Percentiles rank a stretch among this genome's conserved stretches.
These are phyloP conservation scores for Candidula unifasciata DNA, from an alignment of 2,888 invertebrate species.

Conservation along the genomic window DNA sequence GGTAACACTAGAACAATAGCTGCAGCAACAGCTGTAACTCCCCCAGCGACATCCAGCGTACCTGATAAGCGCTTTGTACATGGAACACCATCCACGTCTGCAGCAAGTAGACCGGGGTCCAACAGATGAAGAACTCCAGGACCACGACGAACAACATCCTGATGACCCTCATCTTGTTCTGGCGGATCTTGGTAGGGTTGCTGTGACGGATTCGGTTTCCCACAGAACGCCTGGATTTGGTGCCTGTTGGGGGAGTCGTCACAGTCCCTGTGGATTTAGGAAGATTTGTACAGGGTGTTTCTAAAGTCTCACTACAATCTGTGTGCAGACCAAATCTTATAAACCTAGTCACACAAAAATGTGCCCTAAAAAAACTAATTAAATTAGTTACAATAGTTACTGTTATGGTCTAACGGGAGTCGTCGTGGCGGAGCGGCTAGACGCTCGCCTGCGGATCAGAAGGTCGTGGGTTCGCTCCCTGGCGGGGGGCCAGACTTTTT, in stretches of 20 bases:
- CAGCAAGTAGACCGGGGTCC: slow-evolving; percentile 90
- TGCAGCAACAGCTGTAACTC: not conserved
- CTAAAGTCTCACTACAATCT: too few species aligned
- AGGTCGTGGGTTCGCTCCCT: too few species aligned
- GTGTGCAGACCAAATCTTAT: too few species aligned
- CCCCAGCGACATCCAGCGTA: not conserved
- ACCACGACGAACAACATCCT: slow-evolving; percentile 93
- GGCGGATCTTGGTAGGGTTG: slow-evolving; percentile 87
- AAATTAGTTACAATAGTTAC: too few species aligned
- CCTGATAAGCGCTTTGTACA: slow-evolving; percentile 81
- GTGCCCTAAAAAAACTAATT: too few species aligned
- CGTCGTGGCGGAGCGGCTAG: too few species aligned
- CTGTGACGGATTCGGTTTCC: slow-evolving; percentile 79
- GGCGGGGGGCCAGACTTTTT: too few species aligned
- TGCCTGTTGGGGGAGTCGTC: slow-evolving; percentile 29
- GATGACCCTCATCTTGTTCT: slow-evolving; percentile 78
- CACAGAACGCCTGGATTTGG: slow-evolving; percentile 25
- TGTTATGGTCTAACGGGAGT: too few species aligned
- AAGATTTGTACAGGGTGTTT: too few species aligned
- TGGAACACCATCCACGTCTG: slow-evolving; percentile 88
- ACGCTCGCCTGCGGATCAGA: too few species aligned
- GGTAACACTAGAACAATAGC: not conserved
- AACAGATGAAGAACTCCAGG: slow-evolving; percentile 92
- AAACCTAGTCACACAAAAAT: too few species aligned
- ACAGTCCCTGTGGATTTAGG: not conserved